Base-by-base conservation (phyloP, 2,797 vertebrate species). In the Natrix natrix region DNA sequence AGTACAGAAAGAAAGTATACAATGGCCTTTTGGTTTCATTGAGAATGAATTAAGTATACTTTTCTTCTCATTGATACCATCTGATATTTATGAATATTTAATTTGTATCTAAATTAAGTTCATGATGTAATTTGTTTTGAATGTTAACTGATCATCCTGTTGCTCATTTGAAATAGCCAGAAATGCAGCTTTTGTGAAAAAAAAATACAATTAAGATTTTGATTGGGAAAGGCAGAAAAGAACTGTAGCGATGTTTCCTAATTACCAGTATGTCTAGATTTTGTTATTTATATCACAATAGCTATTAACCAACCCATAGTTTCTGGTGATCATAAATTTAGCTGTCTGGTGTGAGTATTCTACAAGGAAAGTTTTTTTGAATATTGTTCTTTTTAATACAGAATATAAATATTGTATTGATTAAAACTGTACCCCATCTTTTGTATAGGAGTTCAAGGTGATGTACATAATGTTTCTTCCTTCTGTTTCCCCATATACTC, bases 121-220 rank as follows among this genome's bases (percentile, higher is more conserved):
- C 48, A 83, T 54, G 55, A 69, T 56, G 43, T 93, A 61, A 91
- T 88, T 91, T 74, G 48, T 88, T 86, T 93, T 90, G 59, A 86
- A 63, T 86, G n/a, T 57, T 93, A 56, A 26, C 60, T 87, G 59
- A 56, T 56, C 78, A 59, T 5, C 11, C n/a, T 91, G 22, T 17
- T 86, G 28, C 37, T 89, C 37, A 43, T 78, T 0, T 11, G 10
- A 88, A 63, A 90, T 63, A 59, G 83, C 69, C n/a, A 87, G 83
- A 90, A 92, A 54, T 74, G n/a, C 0, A 54, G 61, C 2, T 88
- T 94, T 90, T 87, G 14, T 78, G 66, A 90, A 91, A 60, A 37
- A 37, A 60, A 63, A 37, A 22, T 63, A 0, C 2, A 1, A 54
- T 54, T 91, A n/a, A 22, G 78, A 12, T 16, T 1, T 0, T 90